A percentile compares a stretch with the other conserved stretches of the same genome.
Evolutionary conservation across 1,140 invertebrate species (phyloP).

Genomic region (Octopus sinensis): DNA sequence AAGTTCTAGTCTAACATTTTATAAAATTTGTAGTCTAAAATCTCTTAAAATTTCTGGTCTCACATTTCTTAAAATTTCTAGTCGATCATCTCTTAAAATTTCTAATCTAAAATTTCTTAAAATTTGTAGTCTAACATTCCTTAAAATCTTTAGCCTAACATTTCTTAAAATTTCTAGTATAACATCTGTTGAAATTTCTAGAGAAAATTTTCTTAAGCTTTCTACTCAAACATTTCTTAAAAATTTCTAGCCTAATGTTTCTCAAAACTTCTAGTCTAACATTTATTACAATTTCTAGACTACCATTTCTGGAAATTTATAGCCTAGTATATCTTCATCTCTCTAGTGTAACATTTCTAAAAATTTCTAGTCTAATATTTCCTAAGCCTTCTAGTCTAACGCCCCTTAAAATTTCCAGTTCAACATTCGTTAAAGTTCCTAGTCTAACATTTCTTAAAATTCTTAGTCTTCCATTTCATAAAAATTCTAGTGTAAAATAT

Average conservation of each 20-base stretch:
- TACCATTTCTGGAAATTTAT: no score
- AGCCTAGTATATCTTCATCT: no score
- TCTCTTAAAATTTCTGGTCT: neutral
- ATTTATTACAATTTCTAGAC: no score
- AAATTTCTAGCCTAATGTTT: no score
- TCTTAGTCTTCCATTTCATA: no score
- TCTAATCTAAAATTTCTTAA: neutral
- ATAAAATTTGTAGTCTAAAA: neutral
- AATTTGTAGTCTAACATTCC: neutral
- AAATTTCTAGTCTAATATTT: neutral
- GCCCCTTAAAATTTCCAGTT: no score
- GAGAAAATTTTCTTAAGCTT: no score
- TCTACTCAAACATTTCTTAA: no score
- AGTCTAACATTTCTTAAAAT: no score
- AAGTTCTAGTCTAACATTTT: neutral
- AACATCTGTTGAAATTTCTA: neutral
- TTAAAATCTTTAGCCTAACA: neutral
- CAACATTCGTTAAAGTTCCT: no score
- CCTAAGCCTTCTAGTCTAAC: neutral
- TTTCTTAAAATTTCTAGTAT: neutral
- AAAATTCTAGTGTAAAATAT: no score
- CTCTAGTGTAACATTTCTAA: neutral
- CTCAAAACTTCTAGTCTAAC: no score
- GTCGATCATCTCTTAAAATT: neutral
- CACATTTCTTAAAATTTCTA: neutral